Base-by-base conservation (phyloP, 1,140 invertebrate species). In the Trichonephila clavipes region DNA sequence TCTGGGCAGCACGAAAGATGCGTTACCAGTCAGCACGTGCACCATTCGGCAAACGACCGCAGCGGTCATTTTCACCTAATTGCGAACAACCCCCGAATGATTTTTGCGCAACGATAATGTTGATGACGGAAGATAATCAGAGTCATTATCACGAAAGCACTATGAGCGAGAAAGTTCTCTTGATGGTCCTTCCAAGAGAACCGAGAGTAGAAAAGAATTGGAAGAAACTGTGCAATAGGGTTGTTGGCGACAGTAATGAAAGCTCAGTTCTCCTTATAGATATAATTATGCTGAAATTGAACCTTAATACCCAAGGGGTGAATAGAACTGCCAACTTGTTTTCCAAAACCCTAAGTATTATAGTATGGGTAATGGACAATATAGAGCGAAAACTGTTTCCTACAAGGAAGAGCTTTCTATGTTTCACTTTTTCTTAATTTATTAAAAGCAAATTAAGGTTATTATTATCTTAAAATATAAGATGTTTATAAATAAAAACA, bases 51-150 rank as follows among this genome's bases (percentile, higher is more conserved):
- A 77, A 77, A 77, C 72, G 72, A 72, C 69, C 69, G n/a, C 24
- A 21, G 28, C 14, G 16, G 24, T 40, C 28, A 18, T 77, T 34
- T 28, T 28, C 24, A 34, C 72, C 28, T 34, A 77, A 34, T 77
- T 34, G 28, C 24, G 34, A 77, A 34, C 28, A 77, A 34, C 72
- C 72, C 24, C 72, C 72, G 72, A 69, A 77, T 77, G 72, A 77
- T 77, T 34, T 77, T 34, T 77, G 72, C 28, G 40, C 28, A 40
- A 40, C 72, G 72, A 77, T 40, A 77, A 77, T 77, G 72, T 4
- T 77, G 72, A 77, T 77, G 72, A 77, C 28, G 34, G 72, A 40
- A 34, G 72, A 77, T 77, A 77, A 77, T 77, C 72, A 77, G 34
- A 14, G 28, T 40, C 72, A 34, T 77, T 77, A 77, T 77, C 28